Conservation (phyloP, 2,797 vertebrate species). For the Hephaestus fuliginosus region DNA sequence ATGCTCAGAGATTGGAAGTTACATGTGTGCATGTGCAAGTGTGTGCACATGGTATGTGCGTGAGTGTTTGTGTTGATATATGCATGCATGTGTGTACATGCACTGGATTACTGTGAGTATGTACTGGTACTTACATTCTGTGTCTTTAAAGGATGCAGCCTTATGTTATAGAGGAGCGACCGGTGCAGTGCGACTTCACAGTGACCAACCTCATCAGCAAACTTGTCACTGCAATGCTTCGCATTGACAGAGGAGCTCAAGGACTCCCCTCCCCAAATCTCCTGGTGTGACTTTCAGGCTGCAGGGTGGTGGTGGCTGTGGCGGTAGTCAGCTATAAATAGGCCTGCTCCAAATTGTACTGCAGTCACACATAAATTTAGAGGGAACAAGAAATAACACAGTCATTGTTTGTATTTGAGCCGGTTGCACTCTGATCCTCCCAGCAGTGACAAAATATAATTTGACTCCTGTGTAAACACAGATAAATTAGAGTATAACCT, state of each 20-base stretch:
- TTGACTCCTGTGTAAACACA: constrained; percentile 13
- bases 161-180: constrained; percentile 50
- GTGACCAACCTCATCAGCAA: constrained; percentile 77
- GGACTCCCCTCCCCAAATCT: constrained; percentile 75
- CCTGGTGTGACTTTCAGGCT: constrained; percentile 82
- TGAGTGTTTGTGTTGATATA: constrained; percentile 9
- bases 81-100: constrained; percentile 1
- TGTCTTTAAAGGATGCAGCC: constrained; percentile 33
- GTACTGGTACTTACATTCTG: constrained; percentile 13
- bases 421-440: constrained; percentile 25
- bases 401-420: constrained; percentile 53
- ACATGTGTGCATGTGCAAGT: constrained; percentile 28
- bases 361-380: constrained; percentile 77
- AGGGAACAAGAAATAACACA: constrained; percentile 58
- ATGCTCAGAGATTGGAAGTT: constrained; percentile 27
- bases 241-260: constrained; percentile 74
- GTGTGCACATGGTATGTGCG: constrained; percentile 11
- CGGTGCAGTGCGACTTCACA: constrained; percentile 80
- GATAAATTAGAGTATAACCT: not conserved
- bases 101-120: not conserved
- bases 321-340: constrained; percentile 79
- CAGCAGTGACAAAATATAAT: not conserved
- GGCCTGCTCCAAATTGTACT: constrained; percentile 76
- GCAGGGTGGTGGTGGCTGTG: constrained; percentile 57
- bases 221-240: constrained; percentile 79